Base-by-base conservation (phyloP, 2,797 vertebrate genomes). In the Coregonus suidteri region DNA sequence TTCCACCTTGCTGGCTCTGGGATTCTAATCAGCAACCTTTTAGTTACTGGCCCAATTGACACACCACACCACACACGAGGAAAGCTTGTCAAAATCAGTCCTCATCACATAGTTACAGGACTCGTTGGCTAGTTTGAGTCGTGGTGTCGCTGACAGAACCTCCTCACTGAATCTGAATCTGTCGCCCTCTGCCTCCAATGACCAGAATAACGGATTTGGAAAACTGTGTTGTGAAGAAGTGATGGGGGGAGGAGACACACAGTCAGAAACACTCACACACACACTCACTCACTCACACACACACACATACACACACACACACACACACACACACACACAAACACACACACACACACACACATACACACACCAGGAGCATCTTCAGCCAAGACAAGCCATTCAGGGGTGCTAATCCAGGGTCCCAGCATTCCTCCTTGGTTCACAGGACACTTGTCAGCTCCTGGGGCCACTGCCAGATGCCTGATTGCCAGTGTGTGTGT, bases 401-500 rank as follows among this genome's bases (percentile, higher is more conserved):
- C 79, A 56, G 59, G 74, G 71, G 86, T 83, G 88, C 85, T 89
- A 91, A 91, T 91, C 88, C 73, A 69, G 69, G 78, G 86, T 83
- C 85, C 80, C 67, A 71, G 81, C 85, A 88, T 91, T 89, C 83
- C 82, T 89, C 81, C 79, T 72, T 59, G 76, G 83, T 91, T 91
- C 90, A 87, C 82, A 86, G 88, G 85, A 86, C 78, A 84, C 87
- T 90, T 92, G 41, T 47, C 41, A 91, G 82, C 89, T 90, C 86
- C 88, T 77, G 75, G 81, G 87, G 85, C 85, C 83, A 84, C 20
- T 3, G 20, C 20, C 80, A 85, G 89, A 90, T 90, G 86, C 80
- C 89, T 87, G 56, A 77, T 88, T 92, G 92, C 93, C 92, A 93
- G 89, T 90, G 88, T 64, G 59, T 64, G 59, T 64, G n/a, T 62